Evolutionary conservation across 2,113 vertebrate species (phyloP).

Genomic region (Physeter macrocephalus): DNA sequence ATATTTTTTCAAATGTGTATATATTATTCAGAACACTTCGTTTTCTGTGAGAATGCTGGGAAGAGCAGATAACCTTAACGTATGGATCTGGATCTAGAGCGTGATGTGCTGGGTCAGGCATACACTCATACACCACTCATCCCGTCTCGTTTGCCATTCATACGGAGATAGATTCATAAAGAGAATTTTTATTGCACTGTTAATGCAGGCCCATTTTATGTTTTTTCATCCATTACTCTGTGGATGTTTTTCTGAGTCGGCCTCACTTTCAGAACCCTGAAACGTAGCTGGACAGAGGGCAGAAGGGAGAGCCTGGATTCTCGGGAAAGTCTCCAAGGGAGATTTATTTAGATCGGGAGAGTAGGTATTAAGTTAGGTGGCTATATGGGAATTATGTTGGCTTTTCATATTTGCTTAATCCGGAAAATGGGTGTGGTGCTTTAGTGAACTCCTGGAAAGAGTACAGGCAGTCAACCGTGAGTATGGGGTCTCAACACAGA

Average conservation of each 20-base stretch:
- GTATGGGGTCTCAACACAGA: not conserved
- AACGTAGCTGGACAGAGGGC: not conserved
- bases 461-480: not conserved
- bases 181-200: not conserved
- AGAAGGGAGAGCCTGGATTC: not conserved
- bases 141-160: not conserved
- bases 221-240: not conserved
- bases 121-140: accelerated
- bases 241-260: not conserved
- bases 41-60: not conserved
- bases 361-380: not conserved
- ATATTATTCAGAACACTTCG: not conserved
- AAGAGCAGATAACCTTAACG: not conserved
- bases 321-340: not conserved
- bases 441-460: constrained; percentile 21
- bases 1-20: not conserved
- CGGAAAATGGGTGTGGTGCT: not conserved
- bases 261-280: not conserved
- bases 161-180: not conserved
- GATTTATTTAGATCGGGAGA: not conserved
- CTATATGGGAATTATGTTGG: not conserved
- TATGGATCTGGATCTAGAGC: not conserved
- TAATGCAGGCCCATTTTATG: not conserved
- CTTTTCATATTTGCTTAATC: not conserved
- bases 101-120: not conserved